phyloP scores from a whole-genome alignment of 2,888 invertebrate species.

The Calliopum simillimum region DNA sequence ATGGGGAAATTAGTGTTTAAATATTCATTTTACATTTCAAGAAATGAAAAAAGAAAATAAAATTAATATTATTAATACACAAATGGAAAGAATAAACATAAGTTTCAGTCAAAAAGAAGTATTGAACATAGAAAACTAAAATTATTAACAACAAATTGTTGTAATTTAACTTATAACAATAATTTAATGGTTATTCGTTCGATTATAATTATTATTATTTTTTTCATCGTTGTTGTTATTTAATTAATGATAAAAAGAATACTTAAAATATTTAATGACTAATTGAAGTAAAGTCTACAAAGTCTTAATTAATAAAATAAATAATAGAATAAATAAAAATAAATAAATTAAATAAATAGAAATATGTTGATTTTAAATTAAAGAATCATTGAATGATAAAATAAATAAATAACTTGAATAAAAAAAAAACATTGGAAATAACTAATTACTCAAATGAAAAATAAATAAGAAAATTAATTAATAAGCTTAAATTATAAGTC shows the following conservation, averaged over 20 bases:
- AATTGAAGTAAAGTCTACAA: conserved; percentile 55
- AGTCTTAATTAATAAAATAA: conserved; percentile 44
- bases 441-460: conserved; percentile 27
- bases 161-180: conserved; percentile 6
- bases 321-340: conserved; percentile 24
- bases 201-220: conserved; percentile 10
- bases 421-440: no score
- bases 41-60: conserved; percentile 30
- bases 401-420: conserved; percentile 36
- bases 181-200: background rate
- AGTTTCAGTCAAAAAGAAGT: conserved; percentile 36
- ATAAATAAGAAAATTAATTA: conserved; percentile 34
- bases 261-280: conserved; percentile 66
- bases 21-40: conserved; percentile 36
- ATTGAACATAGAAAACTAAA: conserved; percentile 42
- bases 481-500: no score
- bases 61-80: conserved; percentile 45
- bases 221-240: background rate
- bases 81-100: conserved; percentile 44
- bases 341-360: conserved; percentile 38
- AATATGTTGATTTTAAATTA: conserved; percentile 32
- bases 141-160: conserved; percentile 7
- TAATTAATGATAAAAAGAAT: conserved; percentile 47
- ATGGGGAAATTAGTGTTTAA: conserved; percentile 9
- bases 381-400: conserved; percentile 39